A percentile compares a stretch with the other conserved stretches of the same genome.
Evolutionary conservation across 2,888 invertebrate species (phyloP).

Genomic region (Plutella xylostella): DNA sequence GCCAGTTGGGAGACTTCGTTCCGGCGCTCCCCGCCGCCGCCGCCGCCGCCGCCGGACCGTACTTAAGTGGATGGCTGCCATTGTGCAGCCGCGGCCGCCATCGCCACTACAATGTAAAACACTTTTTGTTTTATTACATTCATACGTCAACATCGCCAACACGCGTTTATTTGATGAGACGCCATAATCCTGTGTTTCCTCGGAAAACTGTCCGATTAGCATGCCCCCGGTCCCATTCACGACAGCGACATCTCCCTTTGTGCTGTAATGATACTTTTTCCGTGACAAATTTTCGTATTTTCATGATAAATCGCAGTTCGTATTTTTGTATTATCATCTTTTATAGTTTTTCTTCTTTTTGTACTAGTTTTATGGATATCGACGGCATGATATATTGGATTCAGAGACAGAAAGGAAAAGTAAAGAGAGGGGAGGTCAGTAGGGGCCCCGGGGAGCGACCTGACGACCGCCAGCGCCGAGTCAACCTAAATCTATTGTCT

Average conservation of each 20-base stretch:
- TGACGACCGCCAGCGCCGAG: constrained; percentile 19
- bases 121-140: constrained; percentile 52
- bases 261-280: too few species aligned
- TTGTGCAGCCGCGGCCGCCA: constrained; percentile 38
- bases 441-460: constrained; percentile 24
- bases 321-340: too few species aligned
- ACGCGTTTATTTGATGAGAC: constrained; percentile 46
- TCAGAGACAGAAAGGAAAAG: constrained; percentile 33
- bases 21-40: too few species aligned
- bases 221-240: not conserved
- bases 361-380: not conserved
- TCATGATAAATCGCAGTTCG: too few species aligned
- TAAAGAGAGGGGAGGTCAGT: constrained; percentile 28
- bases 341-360: too few species aligned
- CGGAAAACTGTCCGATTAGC: constrained; percentile 4
- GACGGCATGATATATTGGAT: constrained; percentile 22
- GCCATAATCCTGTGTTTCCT: constrained; percentile 26
- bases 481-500: constrained; percentile 6
- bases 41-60: constrained; percentile 52
- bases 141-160: constrained; percentile 49
- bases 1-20: constrained; percentile 50
- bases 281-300: too few species aligned
- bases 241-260: too few species aligned
- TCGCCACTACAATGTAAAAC: constrained; percentile 43
- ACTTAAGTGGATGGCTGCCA: constrained; percentile 46